A percentile compares a stretch with the other conserved stretches of the same genome.
These are phyloP conservation scores for Hermatobates lingyangjiaoensis DNA, from an alignment of 1,140 invertebrate genomes.

Conservation along the genomic window DNA sequence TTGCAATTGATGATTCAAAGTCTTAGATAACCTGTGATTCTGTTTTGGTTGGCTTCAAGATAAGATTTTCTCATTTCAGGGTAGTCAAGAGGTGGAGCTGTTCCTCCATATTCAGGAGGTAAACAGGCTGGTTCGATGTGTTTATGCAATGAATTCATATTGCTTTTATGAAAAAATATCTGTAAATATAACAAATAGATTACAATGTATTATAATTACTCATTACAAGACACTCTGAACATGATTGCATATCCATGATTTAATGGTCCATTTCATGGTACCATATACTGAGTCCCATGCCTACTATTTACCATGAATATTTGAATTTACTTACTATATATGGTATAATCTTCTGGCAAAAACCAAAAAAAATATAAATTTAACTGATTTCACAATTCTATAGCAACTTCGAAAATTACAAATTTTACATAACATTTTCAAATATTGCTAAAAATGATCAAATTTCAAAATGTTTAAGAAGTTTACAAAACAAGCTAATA, in stretches of 20 bases:
- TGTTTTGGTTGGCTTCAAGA: not conserved
- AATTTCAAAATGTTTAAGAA: too few relatives aligned
- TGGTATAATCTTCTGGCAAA: not conserved
- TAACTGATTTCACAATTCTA: too few relatives aligned
- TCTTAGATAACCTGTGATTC: constrained; percentile 9
- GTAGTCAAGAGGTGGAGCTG: constrained; percentile 7
- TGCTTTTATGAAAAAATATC: constrained; percentile 17
- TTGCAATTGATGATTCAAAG: too few relatives aligned
- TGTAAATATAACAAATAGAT: constrained; percentile 7
- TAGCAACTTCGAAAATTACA: too few relatives aligned
- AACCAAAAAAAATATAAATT: not conserved
- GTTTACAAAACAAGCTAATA: too few relatives aligned
- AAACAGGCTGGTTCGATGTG: constrained; percentile 12
- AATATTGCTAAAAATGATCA: too few relatives aligned
- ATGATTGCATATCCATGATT: not conserved
- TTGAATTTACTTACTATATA: not conserved
- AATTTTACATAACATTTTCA: too few relatives aligned
- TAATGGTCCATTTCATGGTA: not conserved
- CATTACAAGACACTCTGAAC: not conserved
- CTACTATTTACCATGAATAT: not conserved
- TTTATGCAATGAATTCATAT: constrained; percentile 14
- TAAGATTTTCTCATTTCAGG: constrained; percentile 1
- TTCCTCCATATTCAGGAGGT: constrained; percentile 18
- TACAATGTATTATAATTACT: not conserved
- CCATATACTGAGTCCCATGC: not conserved